Base-by-base conservation (phyloP, 1,140 invertebrate species). In the Drusus annulatus region DNA sequence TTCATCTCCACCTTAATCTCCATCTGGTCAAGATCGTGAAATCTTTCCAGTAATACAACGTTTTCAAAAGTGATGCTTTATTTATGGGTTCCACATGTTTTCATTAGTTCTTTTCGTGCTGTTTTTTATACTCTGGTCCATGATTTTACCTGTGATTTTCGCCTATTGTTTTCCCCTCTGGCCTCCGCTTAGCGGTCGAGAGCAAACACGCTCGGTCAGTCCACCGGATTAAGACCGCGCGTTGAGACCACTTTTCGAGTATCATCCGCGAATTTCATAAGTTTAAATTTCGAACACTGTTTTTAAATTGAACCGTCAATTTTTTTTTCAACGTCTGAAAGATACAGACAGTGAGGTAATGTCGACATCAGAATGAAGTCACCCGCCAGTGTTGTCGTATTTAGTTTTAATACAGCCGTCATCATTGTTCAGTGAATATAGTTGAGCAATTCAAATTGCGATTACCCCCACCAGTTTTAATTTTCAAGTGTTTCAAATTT, bases 131-230 rank as follows among this genome's bases (percentile, higher is more conserved):
- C 28, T 28, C 62, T 21, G 21, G 62, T 65, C n/a, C 62, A 10
- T 28, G 10, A 28, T 65, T 65, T 31, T 65, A 25, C 23, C 62
- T 23, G 62, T 15, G 16, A n/a, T 21, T 28, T 16, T 28, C 28
- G 15, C 7, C 62, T 28, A 7, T 28, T 25, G 8, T 8, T 28
- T 31, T 10, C 6, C 21, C 25, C 25, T 13, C 25, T 23, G 7
- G 62, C 10, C 62, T 2, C 16, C 62, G 62, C 62, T 65, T 7
- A 31, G 62, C 62, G n/a, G 23, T 65, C n/a, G 21, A 65, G 21
- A 21, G 62, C 62, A n/a, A 65, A 65, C 28, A n/a, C 10, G 62
- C 25, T 60, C 62, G 62, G 62, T 65, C 62, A 65, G 62, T 65
- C 23, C 62, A 25, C 62, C 62, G 62, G 62, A 65, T 65, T 65